Percentiles rank a stretch among this genome's conserved stretches.
Evolutionary conservation across 35 echinoderm and acorn worm genomes (phyloP).

Genomic region (Heliocidaris tuberculata): DNA sequence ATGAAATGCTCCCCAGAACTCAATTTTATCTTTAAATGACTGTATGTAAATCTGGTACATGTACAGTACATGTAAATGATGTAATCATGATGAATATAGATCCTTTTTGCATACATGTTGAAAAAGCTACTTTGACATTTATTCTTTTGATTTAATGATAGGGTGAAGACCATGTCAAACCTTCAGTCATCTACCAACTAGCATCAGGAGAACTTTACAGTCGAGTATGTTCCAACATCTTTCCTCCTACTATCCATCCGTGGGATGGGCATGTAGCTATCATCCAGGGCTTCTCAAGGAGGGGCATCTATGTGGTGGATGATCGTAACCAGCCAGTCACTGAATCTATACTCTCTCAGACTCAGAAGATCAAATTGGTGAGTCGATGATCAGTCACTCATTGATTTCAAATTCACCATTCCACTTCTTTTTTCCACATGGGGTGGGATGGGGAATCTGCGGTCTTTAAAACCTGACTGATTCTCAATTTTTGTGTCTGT

Average conservation of each 20-base stretch:
- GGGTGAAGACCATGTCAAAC: constrained; percentile 89
- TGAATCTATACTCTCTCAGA: constrained; percentile 74
- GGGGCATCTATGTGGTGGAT: constrained; percentile 86
- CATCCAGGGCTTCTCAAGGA: constrained; percentile 78
- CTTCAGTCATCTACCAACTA: constrained; percentile 86
- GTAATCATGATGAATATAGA: too few species aligned
- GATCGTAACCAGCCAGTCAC: constrained; percentile 73
- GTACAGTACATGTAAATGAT: too few species aligned
- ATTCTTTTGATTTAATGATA: neutral
- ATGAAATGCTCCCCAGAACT: too few species aligned
- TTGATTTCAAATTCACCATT: neutral
- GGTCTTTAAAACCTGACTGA: too few species aligned
- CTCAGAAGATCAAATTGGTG: constrained; percentile 82
- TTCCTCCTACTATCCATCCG: constrained; percentile 70
- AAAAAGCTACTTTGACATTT: neutral
- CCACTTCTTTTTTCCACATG: neutral
- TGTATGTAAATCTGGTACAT: too few species aligned
- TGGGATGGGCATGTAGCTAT: constrained; percentile 86
- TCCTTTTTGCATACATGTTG: too few species aligned
- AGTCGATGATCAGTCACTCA: neutral
- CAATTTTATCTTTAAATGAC: too few species aligned
- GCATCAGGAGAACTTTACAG: constrained; percentile 88
- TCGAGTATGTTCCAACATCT: constrained; percentile 68
- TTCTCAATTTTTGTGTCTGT: too few species aligned
- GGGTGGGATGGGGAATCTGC: too few species aligned